A percentile compares a stretch with the other conserved stretches of the same genome.
Conservation (phyloP, 1,140 invertebrate species). For the Neotoxoptera formosana region DNA sequence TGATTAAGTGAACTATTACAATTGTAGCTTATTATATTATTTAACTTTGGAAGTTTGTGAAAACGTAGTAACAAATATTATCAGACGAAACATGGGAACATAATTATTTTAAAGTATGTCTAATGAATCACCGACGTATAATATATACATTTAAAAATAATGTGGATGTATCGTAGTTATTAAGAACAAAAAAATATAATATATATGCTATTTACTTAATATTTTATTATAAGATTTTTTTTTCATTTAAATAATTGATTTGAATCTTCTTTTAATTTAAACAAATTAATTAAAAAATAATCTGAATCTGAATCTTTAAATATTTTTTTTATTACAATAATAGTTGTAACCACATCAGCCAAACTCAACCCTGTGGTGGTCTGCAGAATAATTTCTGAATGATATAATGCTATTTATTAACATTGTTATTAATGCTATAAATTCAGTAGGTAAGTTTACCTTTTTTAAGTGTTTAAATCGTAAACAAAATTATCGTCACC, state of each 20-base stretch:
- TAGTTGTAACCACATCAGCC: background rate
- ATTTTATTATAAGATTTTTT: background rate
- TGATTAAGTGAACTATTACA: background rate
- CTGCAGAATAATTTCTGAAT: background rate
- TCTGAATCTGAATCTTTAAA: background rate
- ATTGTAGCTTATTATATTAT: background rate
- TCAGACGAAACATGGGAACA: background rate
- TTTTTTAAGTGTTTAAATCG: background rate
- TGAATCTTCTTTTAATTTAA: background rate
- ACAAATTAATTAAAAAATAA: background rate
- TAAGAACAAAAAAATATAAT: background rate
- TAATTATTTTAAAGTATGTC: background rate
- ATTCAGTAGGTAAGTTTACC: background rate
- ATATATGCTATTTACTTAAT: background rate
- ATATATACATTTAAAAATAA: background rate
- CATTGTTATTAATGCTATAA: background rate
- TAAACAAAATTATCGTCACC: background rate
- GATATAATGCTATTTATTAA: background rate
- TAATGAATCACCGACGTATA: background rate
- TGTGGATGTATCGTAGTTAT: background rate
- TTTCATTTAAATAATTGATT: no score
- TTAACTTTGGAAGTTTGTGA: background rate
- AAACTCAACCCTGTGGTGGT: background rate
- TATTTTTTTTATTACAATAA: background rate
- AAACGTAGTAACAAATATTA: background rate